Evolutionary conservation across 2,797 vertebrate genomes (phyloP), one percentile per base, ranked within the genome.

Genomic region (Cetoscarus ocellatus): DNA sequence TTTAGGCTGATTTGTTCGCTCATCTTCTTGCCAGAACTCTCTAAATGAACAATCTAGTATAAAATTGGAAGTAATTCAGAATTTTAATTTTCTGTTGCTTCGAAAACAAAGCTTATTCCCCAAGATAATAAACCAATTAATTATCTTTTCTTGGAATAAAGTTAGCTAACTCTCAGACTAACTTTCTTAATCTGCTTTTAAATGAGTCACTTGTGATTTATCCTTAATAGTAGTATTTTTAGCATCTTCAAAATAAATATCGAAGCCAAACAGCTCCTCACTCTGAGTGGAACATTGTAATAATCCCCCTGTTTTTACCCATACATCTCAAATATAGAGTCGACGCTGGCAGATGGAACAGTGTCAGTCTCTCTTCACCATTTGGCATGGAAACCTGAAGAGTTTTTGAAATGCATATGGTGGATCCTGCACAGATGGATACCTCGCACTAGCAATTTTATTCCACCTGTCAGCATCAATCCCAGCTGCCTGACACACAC

Each of bases 381-480:
- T 27, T 82, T 85, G 78, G 79, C 77, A 85, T 3, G 1, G 19
- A 79, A 73, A 71, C 54, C 64, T 77, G 52, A 55, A 60, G 47
- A 61, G 54, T 69, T 79, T 77, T 68, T 75, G 55, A 84, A 88
- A 87, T 78, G 61, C 84, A 88, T 88, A 85, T 80, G 86, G 73
- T 70, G 67, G 66, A 69, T 80, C 53, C 54, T 71, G 57, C 85
- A 89, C 85, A 89, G 85, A 87, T 58, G 80, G 88, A 88, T 79
- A 76, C 55, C 74, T 80, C 27, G 38, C 39, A 51, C 61, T 49
- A 69, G 75, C 70, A 79, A 61, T 90, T 77, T 82, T 14, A 80
- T 80, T 85, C 58, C 80, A 87, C 85, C 82, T 88, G 87, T 84
- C 85, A 82, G 61, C 66, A 62, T 88, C 79, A 63, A 57, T 76